Percentiles rank a stretch among this genome's conserved stretches.
These are phyloP conservation scores for Rhombomys opimus DNA, from an alignment of 2,113 vertebrate species.

Conservation along the genomic window DNA sequence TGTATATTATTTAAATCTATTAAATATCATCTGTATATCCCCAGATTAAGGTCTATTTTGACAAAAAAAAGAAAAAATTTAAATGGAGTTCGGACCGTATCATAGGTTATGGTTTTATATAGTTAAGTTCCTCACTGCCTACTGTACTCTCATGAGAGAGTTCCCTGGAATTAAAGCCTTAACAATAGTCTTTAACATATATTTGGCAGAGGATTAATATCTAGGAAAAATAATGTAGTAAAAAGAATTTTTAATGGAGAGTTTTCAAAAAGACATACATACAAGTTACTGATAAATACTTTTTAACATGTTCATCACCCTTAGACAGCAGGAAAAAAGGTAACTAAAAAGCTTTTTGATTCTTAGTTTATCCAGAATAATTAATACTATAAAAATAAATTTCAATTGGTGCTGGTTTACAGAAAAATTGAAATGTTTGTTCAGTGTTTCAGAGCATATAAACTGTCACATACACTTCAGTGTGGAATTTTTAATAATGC, in stretches of 20 bases:
- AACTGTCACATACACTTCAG: background rate
- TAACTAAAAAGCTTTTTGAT: no score
- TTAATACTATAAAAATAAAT: background rate
- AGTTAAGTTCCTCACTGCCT: background rate
- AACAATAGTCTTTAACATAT: background rate
- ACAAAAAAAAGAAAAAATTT: background rate
- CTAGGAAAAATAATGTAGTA: background rate
- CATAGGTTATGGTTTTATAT: background rate
- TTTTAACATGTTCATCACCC: background rate
- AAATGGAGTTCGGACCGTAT: background rate
- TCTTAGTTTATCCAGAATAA: no score
- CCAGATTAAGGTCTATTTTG: background rate
- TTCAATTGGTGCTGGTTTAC: background rate
- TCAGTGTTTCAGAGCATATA: background rate
- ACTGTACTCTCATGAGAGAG: background rate
- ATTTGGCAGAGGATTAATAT: background rate
- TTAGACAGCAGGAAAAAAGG: background rate
- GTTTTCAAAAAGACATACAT: background rate
- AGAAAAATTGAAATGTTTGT: background rate
- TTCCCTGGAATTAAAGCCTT: background rate
- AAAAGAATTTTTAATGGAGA: background rate
- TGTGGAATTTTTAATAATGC: background rate
- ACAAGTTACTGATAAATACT: background rate
- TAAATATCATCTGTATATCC: background rate
- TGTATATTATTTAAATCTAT: background rate